Conservation (phyloP, 2,888 invertebrate species). For the Dermolepida albohirtum region DNA sequence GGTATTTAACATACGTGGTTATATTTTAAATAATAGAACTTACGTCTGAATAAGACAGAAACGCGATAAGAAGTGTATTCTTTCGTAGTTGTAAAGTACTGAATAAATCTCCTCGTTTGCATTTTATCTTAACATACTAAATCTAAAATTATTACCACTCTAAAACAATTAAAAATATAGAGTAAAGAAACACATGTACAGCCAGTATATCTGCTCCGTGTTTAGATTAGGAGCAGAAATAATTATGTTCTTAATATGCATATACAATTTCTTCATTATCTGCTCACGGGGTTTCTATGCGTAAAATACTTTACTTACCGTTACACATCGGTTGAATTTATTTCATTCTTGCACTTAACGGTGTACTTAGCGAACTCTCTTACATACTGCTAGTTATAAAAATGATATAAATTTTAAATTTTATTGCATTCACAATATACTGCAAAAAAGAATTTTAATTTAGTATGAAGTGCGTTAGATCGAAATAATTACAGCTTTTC, state of each 20-base stretch:
- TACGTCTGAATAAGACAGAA: too few species aligned
- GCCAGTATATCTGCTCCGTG: too few species aligned
- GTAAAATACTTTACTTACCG: conserved; percentile 1
- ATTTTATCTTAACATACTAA: too few species aligned
- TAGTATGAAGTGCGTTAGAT: neutral
- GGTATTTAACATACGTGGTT: too few species aligned
- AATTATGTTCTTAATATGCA: neutral
- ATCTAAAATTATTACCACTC: too few species aligned
- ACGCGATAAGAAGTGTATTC: too few species aligned
- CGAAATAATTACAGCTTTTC: neutral
- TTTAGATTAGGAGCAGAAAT: neutral
- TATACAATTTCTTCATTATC: conserved; percentile 33
- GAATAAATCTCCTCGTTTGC: too few species aligned
- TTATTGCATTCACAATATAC: conserved; percentile 3
- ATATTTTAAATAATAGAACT: too few species aligned
- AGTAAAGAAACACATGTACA: too few species aligned
- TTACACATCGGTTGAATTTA: conserved; percentile 9
- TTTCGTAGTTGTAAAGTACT: too few species aligned
- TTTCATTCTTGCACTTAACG: conserved; percentile 10
- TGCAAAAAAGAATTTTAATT: conserved; percentile 2
- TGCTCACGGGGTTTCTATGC: neutral
- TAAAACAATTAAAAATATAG: too few species aligned
- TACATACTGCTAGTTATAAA: conserved; percentile 4
- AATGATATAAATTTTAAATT: conserved; percentile 18
- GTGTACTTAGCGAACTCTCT: neutral